phyloP scores from a whole-genome alignment of 2,888 invertebrate species.

The Epicampocera succincta region DNA sequence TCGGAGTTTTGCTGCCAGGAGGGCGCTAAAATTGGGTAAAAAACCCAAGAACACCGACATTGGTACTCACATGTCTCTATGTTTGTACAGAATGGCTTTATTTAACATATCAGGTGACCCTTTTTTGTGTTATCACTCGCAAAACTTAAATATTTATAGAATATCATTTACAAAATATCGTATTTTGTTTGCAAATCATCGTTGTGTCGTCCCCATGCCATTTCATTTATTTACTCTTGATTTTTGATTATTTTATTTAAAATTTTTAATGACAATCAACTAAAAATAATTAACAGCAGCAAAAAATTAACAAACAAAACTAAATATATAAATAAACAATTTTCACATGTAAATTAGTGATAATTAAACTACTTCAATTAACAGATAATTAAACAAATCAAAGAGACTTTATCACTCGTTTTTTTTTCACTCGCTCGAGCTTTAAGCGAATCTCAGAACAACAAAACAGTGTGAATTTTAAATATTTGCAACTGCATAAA shows the following conservation, averaged over 20 bases:
- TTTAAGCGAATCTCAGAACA: not conserved
- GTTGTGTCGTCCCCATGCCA: not conserved
- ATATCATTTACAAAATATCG: not conserved
- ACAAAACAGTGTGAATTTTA: not conserved
- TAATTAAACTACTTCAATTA: slow-evolving; percentile 44
- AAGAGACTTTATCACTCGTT: slow-evolving; percentile 8
- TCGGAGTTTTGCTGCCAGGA: too few species aligned
- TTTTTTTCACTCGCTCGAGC: not conserved
- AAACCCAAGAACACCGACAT: too few species aligned
- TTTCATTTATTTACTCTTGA: slow-evolving; percentile 11
- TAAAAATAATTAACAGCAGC: slow-evolving; percentile 6
- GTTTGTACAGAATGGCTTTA: too few species aligned
- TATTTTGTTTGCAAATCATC: not conserved
- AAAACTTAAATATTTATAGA: too few species aligned
- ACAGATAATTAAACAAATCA: slow-evolving; percentile 30
- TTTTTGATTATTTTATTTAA: slow-evolving; percentile 6
- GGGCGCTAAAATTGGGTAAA: too few species aligned
- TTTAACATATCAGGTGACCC: too few species aligned
- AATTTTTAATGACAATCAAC: slow-evolving; percentile 36
- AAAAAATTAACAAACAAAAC: slow-evolving; percentile 13
- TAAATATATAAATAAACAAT: slow-evolving; percentile 6
- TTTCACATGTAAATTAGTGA: slow-evolving; percentile 39
- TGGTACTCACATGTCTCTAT: too few species aligned
- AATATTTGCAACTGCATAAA: slow-evolving; percentile 4
- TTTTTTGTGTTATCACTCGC: too few species aligned